These are phyloP conservation scores for Panopea generosa DNA, from an alignment of 2,888 invertebrate species.

Conservation along the genomic window DNA sequence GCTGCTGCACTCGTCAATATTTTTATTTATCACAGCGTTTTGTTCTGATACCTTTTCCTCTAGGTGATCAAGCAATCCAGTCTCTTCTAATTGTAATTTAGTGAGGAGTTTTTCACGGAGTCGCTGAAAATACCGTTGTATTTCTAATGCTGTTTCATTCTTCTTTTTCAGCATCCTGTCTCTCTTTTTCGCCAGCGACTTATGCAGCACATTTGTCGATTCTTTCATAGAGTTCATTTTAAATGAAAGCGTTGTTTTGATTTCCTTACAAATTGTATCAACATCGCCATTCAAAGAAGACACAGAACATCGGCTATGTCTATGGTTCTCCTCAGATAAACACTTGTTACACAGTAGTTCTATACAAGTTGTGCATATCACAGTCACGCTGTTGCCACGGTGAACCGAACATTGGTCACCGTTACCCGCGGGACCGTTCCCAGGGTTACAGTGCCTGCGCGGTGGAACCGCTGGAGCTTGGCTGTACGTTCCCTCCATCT, in stretches of 20 bases:
- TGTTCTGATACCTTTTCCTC: slow-evolving; percentile 46
- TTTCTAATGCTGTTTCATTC: slow-evolving; percentile 44
- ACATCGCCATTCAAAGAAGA: slow-evolving; percentile 20
- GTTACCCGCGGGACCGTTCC: too few relatives aligned
- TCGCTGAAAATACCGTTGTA: slow-evolving; percentile 42
- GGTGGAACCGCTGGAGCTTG: too few relatives aligned
- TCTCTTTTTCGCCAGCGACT: slow-evolving; percentile 28
- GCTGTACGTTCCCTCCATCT: too few relatives aligned
- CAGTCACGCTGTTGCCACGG: slow-evolving; percentile 7
- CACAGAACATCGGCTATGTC: slow-evolving; percentile 36
- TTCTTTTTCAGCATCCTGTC: slow-evolving; percentile 51
- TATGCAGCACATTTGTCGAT: slow-evolving; percentile 31
- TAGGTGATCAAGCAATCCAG: slow-evolving; percentile 25
- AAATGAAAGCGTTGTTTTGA: slow-evolving; percentile 16
- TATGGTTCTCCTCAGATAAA: slow-evolving; percentile 17
- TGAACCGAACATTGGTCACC: slow-evolving; percentile 16
- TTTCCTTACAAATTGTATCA: slow-evolving; percentile 7
- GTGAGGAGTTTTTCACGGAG: slow-evolving; percentile 32
- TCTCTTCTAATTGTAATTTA: slow-evolving; percentile 45
- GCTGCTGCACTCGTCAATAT: slow-evolving; percentile 13
- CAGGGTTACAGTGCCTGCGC: too few relatives aligned
- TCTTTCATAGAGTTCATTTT: slow-evolving; percentile 31
- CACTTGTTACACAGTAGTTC: slow-evolving; percentile 51
- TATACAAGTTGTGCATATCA: slow-evolving; percentile 46
- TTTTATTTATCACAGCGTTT: slow-evolving; percentile 14